A percentile compares a stretch with the other conserved stretches of the same genome.
Conservation (phyloP, 2,888 invertebrate species). For the Nezara viridula region DNA sequence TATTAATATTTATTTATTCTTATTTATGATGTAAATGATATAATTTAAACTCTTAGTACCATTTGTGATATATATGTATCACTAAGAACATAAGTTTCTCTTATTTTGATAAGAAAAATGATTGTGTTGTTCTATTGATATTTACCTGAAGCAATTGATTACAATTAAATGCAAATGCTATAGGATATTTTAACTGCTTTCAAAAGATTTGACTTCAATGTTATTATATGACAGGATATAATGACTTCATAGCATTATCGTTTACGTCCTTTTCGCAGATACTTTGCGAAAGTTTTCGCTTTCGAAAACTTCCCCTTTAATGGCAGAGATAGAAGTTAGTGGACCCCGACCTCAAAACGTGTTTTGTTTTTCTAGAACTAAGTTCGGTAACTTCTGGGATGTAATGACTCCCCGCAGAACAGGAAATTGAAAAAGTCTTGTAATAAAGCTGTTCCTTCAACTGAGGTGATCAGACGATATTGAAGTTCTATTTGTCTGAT, state of each 20-base stretch:
- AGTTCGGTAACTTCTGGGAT: not conserved
- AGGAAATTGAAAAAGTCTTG: constrained; percentile 40
- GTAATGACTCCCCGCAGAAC: not conserved
- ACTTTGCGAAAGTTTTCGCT: not conserved
- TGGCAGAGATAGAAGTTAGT: constrained; percentile 21
- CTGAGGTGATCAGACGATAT: not conserved
- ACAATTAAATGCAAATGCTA: too few relatives aligned
- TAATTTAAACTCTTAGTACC: too few relatives aligned
- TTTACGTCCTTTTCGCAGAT: not conserved
- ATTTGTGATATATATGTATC: too few relatives aligned
- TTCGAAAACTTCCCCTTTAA: not conserved
- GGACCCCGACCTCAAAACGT: not conserved
- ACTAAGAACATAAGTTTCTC: too few relatives aligned
- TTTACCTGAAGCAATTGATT: too few relatives aligned
- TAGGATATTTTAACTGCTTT: too few relatives aligned
- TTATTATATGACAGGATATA: not conserved
- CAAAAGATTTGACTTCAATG: not conserved
- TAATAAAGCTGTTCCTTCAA: not conserved
- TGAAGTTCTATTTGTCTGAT: not conserved
- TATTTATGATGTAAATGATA: too few relatives aligned
- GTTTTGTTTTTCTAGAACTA: constrained; percentile 23
- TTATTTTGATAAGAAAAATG: too few relatives aligned
- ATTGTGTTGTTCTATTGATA: too few relatives aligned
- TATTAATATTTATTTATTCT: too few relatives aligned
- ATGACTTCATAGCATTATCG: not conserved